Percentiles rank a stretch among this genome's conserved stretches.
phyloP scores from a whole-genome alignment of 2,888 invertebrate species.

The Cordilura impudica region DNA sequence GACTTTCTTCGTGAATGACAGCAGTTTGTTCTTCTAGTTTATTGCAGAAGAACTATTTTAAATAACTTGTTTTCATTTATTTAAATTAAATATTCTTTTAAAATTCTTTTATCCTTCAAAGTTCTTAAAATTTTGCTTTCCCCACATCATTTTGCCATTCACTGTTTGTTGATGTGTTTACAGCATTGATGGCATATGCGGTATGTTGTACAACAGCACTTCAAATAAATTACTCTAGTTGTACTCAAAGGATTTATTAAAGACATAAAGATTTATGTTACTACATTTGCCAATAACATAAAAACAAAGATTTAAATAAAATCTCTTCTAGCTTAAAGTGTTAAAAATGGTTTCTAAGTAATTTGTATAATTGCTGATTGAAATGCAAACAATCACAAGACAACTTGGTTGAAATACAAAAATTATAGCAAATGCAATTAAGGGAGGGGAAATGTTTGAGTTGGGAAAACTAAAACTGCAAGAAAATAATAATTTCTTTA shows the following conservation, averaged over 20 bases:
- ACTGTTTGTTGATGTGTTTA: not conserved
- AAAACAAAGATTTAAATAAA: slow-evolving; percentile 19
- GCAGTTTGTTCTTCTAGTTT: no score
- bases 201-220: not conserved
- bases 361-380: slow-evolving; percentile 16
- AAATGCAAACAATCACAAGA: not conserved
- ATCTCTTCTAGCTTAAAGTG: not conserved
- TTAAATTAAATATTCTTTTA: no score
- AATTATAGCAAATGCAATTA: no score
- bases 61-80: no score
- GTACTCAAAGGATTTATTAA: slow-evolving; percentile 33
- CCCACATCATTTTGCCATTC: not conserved
- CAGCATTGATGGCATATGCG: not conserved
- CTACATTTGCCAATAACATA: slow-evolving; percentile 34
- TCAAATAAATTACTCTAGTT: slow-evolving; percentile 15
- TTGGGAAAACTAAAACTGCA: no score
- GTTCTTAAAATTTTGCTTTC: no score
- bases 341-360: slow-evolving; percentile 1
- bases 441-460: no score
- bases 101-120: no score
- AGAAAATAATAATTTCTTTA: no score
- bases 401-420: no score
- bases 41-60: no score
- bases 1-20: no score
- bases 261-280: slow-evolving; percentile 28